Evolutionary conservation across 1,140 invertebrate genomes (phyloP).

Genomic region (Cydia pomonella): DNA sequence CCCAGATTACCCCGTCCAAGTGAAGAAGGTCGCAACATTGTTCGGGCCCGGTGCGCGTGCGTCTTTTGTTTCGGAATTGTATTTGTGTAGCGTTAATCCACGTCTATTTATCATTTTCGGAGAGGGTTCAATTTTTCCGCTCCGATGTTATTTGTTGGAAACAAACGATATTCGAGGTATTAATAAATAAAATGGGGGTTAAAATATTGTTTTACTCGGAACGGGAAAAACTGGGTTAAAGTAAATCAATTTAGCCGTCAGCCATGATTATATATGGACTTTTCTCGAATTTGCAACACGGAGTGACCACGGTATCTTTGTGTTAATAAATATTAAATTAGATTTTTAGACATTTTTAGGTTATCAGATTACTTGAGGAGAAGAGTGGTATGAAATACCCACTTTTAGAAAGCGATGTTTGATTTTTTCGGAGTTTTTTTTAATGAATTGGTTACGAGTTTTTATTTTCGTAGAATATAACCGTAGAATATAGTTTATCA

Average conservation of each 20-base stretch:
- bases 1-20: not conserved
- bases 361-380: too few relatives aligned
- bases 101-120: slow-evolving; percentile 25
- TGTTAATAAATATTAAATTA: too few relatives aligned
- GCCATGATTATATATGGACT: too few relatives aligned
- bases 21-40: slow-evolving; percentile 7
- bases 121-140: slow-evolving; percentile 31
- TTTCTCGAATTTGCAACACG: too few relatives aligned
- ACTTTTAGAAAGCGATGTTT: too few relatives aligned
- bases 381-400: too few relatives aligned
- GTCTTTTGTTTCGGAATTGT: not conserved
- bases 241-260: not conserved
- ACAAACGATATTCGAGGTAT: slow-evolving; percentile 13
- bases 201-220: not conserved
- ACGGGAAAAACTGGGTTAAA: not conserved
- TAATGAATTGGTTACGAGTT: too few relatives aligned
- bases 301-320: too few relatives aligned
- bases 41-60: not conserved
- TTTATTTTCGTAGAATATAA: too few relatives aligned
- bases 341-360: too few relatives aligned
- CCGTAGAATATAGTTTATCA: too few relatives aligned
- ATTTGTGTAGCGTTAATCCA: not conserved
- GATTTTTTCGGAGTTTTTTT: too few relatives aligned
- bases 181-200: slow-evolving; percentile 4
- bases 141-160: not conserved